A percentile compares a stretch with the other conserved stretches of the same genome.
These are phyloP conservation scores for Trinectes maculatus DNA, from an alignment of 2,113 vertebrate species.

Conservation along the genomic window DNA sequence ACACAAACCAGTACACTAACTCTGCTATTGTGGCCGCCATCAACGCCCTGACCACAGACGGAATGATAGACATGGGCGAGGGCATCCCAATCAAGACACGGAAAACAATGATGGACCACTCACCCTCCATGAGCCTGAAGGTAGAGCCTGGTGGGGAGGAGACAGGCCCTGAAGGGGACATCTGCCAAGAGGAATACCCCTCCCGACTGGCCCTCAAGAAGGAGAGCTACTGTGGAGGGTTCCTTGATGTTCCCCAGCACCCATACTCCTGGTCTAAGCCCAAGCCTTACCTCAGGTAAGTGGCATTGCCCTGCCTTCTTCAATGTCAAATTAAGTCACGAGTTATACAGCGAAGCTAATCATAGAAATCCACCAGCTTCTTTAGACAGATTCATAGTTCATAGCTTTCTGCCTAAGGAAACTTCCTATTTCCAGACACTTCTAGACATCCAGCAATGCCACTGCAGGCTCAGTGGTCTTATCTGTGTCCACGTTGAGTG, in stretches of 20 bases:
- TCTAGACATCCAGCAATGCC: not conserved
- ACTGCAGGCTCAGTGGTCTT: slow-evolving; percentile 1
- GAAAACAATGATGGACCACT: slow-evolving; percentile 88
- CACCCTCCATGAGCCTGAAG: slow-evolving; percentile 88
- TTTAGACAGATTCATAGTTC: slow-evolving; percentile 36
- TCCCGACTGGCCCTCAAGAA: slow-evolving; percentile 90
- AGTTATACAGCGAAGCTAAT: slow-evolving; percentile 13
- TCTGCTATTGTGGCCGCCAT: slow-evolving; percentile 96
- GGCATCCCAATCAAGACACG: slow-evolving; percentile 93
- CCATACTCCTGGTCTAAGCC: slow-evolving; percentile 93
- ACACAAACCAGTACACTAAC: slow-evolving; percentile 95
- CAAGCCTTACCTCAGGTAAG: slow-evolving; percentile 94
- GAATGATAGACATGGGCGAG: slow-evolving; percentile 88
- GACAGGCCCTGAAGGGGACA: slow-evolving; percentile 80
- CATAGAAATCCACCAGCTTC: too few relatives aligned
- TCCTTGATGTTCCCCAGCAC: slow-evolving; percentile 92
- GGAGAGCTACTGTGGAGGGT: slow-evolving; percentile 91
- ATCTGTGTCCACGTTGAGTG: slow-evolving; percentile 28
- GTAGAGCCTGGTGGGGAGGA: slow-evolving; percentile 89
- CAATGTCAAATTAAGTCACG: slow-evolving; percentile 1
- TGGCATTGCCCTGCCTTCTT: not conserved
- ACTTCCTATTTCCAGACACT: slow-evolving; percentile 18
- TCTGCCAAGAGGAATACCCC: slow-evolving; percentile 89
- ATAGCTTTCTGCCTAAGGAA: slow-evolving; percentile 8
- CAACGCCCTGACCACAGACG: slow-evolving; percentile 94